Conservation (phyloP, 2,888 invertebrate species). For the Panzeria rudis region DNA sequence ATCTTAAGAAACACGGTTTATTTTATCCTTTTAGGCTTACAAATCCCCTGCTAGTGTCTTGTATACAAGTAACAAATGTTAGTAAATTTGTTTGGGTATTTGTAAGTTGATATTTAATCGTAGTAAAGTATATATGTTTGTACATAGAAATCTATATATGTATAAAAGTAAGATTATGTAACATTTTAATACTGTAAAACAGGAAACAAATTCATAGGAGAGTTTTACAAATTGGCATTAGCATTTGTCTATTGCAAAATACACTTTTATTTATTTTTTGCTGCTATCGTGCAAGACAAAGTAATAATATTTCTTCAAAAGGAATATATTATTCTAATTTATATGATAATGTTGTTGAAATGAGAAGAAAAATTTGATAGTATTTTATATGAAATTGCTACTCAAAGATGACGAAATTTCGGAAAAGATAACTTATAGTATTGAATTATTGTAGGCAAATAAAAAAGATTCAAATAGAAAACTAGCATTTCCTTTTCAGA, state of each 20-base stretch:
- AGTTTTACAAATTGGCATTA: constrained; percentile 20
- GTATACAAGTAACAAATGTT: background rate
- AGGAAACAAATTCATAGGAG: background rate
- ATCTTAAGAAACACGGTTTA: background rate
- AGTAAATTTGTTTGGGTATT: background rate
- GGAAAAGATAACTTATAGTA: background rate
- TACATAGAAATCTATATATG: background rate
- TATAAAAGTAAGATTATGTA: background rate
- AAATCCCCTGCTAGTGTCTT: background rate
- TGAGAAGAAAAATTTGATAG: background rate
- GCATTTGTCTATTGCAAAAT: constrained; percentile 2
- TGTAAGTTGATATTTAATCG: background rate
- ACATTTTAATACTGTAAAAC: background rate
- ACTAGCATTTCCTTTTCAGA: too few relatives aligned
- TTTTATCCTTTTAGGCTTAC: background rate
- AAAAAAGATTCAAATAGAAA: background rate
- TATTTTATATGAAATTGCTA: background rate
- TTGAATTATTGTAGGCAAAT: background rate
- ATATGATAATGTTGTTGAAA: background rate
- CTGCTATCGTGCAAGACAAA: background rate
- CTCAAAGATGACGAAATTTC: background rate
- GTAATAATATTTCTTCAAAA: background rate
- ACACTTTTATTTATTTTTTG: background rate
- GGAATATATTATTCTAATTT: constrained; percentile 1
- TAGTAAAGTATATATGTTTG: background rate